Evolutionary conservation across 2,113 vertebrate genomes (phyloP).

Genomic region (Albula goreensis): DNA sequence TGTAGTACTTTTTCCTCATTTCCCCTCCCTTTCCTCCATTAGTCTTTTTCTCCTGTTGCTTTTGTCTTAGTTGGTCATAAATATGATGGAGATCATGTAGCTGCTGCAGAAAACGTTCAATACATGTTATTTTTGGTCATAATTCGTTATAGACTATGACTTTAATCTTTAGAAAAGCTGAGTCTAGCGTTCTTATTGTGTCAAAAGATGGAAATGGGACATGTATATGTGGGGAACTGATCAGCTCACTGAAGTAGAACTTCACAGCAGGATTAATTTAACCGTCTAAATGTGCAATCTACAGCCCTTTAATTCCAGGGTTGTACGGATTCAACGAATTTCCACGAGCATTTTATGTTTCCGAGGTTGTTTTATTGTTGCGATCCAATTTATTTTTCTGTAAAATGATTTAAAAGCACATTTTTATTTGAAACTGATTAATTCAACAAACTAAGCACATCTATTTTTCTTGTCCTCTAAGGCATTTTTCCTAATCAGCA

Average conservation of each 20-base stretch:
- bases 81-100: too few species aligned
- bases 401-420: neutral
- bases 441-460: too few species aligned
- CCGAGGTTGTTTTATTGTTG: neutral
- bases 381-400: neutral
- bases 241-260: neutral
- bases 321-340: neutral
- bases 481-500: too few species aligned
- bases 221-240: neutral
- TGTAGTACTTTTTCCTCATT: neutral
- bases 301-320: neutral
- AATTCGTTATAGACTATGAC: neutral
- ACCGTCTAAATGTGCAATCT: neutral
- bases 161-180: neutral
- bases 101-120: too few species aligned
- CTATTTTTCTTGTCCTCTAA: too few species aligned
- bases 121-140: neutral
- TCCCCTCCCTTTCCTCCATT: neutral
- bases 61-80: too few species aligned
- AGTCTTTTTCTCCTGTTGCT: neutral
- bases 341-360: neutral
- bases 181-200: neutral
- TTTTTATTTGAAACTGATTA: neutral
- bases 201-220: neutral
- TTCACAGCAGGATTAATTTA: neutral